Conservation (phyloP, 2,797 vertebrate genomes). For the Cossypha heuglini region DNA sequence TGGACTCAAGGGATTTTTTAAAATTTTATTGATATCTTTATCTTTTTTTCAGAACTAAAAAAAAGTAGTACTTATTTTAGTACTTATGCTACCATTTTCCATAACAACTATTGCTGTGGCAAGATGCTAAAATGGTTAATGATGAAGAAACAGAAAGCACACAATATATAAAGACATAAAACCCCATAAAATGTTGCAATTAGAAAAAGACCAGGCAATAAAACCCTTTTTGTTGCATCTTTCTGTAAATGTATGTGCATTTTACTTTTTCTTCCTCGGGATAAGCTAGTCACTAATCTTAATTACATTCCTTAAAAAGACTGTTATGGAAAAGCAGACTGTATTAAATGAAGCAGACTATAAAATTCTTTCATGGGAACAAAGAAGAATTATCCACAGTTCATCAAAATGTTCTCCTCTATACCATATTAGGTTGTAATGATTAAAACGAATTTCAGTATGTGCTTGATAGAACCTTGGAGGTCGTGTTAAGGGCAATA, state of each 20-base stretch:
- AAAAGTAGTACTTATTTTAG: neutral
- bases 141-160: neutral
- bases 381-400: conserved; percentile 4
- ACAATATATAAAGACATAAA: conserved; percentile 14
- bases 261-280: neutral
- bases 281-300: conserved; percentile 31
- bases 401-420: conserved; percentile 26
- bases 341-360: conserved; percentile 34
- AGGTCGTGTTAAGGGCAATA: neutral
- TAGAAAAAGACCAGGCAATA: conserved; percentile 18
- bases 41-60: neutral
- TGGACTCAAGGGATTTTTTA: neutral
- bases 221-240: neutral
- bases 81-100: neutral
- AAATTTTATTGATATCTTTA: neutral
- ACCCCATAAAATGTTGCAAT: neutral
- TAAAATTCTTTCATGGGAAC: conserved; percentile 5
- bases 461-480: neutral
- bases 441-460: conserved; percentile 30
- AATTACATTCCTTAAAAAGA: conserved; percentile 28
- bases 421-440: neutral
- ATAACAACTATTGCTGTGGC: neutral
- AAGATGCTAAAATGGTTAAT: neutral
- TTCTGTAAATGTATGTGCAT: conserved; percentile 1
- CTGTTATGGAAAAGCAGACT: conserved; percentile 15